Conservation (phyloP, 2,888 invertebrate species). For the Lithophane semibrunnea region DNA sequence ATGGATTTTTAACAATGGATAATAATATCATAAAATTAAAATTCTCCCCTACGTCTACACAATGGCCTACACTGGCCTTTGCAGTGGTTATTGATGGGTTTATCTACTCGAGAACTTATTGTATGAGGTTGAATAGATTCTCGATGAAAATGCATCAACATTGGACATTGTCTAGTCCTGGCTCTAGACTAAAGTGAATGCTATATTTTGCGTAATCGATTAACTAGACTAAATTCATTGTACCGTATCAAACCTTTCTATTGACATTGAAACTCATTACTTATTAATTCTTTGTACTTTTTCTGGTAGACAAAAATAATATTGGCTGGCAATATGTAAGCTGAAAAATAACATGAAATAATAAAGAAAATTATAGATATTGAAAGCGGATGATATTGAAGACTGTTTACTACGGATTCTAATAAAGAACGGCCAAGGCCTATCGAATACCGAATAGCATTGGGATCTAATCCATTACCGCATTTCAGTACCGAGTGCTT, state of each 20-base stretch:
- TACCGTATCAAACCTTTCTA: conserved; percentile 4
- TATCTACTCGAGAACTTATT: conserved; percentile 23
- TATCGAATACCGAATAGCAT: conserved; percentile 15
- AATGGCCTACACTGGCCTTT: conserved; percentile 22
- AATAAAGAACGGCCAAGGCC: neutral
- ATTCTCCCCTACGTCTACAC: neutral
- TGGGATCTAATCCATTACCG: conserved; percentile 27
- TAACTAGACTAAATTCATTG: neutral
- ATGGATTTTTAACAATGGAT: conserved; percentile 1
- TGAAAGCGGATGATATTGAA: neutral
- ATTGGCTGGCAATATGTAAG: too few relatives aligned
- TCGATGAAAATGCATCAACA: conserved; percentile 20
- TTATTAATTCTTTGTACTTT: conserved; percentile 1
- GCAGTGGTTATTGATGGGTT: conserved; percentile 27
- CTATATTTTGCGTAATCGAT: conserved; percentile 7
- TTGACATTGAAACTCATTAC: conserved; percentile 24
- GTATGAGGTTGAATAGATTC: conserved; percentile 19
- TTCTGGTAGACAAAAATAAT: neutral
- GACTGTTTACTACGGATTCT: neutral
- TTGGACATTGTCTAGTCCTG: neutral
- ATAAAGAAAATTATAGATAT: neutral
- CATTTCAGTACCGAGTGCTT: conserved; percentile 24
- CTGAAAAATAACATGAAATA: neutral
- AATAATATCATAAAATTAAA: conserved; percentile 8
- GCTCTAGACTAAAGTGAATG: neutral